A percentile compares a stretch with the other conserved stretches of the same genome.
Evolutionary conservation across 2,113 vertebrate species (phyloP).

Genomic region (Malurus melanocephalus): DNA sequence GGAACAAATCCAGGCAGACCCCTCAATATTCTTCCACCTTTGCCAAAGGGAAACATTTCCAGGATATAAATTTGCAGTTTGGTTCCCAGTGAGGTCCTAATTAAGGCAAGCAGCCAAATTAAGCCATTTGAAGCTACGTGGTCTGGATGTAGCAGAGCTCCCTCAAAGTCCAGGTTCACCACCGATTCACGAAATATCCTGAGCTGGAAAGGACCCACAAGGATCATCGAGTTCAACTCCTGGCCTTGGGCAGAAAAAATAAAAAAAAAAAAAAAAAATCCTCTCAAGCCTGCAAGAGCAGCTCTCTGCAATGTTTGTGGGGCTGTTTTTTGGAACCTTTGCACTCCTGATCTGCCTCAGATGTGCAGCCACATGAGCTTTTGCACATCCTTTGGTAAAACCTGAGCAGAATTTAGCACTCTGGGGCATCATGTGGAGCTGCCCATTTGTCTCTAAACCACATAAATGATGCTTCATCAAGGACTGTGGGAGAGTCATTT

Average conservation of each 20-base stretch:
- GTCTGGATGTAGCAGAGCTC: neutral
- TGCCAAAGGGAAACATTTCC: neutral
- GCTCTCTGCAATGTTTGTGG: neutral
- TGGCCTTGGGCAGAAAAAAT: neutral
- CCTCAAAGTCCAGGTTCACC: rapidly evolving
- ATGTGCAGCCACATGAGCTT: conserved; percentile 20
- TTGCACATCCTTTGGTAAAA: neutral
- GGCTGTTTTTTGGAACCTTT: neutral
- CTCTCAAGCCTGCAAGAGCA: neutral
- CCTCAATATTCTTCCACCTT: neutral
- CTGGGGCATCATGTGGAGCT: neutral
- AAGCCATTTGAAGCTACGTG: neutral
- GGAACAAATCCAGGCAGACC: neutral
- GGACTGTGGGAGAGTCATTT: rapidly evolving
- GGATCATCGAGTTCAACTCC: neutral
- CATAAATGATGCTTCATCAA: rapidly evolving
- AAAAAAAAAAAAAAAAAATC: too few species aligned
- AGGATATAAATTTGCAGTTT: neutral
- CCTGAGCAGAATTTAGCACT: neutral
- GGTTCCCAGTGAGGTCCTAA: neutral
- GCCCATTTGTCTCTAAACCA: neutral
- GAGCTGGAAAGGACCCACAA: neutral
- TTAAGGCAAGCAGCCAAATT: neutral
- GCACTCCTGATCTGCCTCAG: conserved; percentile 2
- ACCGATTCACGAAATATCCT: neutral